Conservation (phyloP, 2,113 vertebrate species). For the Callipepla californica region DNA sequence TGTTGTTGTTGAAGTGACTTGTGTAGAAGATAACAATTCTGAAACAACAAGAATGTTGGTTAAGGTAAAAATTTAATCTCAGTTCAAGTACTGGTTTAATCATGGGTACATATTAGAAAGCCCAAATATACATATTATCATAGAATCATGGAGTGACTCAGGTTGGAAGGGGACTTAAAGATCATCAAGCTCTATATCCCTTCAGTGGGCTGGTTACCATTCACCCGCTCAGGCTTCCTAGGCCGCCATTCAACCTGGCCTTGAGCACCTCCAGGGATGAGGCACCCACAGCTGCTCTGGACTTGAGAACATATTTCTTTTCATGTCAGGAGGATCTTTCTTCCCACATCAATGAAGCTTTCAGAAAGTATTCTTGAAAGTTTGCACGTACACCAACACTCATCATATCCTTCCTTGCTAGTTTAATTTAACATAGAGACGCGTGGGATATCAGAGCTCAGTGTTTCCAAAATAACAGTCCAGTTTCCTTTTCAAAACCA, state of each 20-base stretch:
- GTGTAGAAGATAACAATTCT: background rate
- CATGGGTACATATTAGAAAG: rapidly evolving
- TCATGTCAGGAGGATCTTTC: background rate
- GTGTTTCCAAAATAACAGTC: background rate
- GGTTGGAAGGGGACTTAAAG: no score
- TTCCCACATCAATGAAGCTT: background rate
- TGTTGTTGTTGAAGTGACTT: background rate
- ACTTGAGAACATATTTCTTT: background rate
- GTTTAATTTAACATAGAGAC: background rate
- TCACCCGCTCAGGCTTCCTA: no score
- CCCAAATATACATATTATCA: background rate
- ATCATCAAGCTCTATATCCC: no score
- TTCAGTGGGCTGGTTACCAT: no score
- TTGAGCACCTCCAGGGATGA: no score
- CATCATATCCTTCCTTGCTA: background rate
- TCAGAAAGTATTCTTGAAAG: background rate
- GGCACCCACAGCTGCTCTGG: no score
- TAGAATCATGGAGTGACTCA: no score
- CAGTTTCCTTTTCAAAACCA: background rate
- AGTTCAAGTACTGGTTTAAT: background rate
- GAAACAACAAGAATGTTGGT: background rate
- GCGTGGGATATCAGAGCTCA: background rate
- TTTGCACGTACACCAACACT: background rate
- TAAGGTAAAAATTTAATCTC: background rate
- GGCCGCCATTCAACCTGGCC: no score